Evolutionary conservation across 2,888 invertebrate species (phyloP), one percentile per base, ranked within the genome.

Genomic region (Calliopum simillimum): DNA sequence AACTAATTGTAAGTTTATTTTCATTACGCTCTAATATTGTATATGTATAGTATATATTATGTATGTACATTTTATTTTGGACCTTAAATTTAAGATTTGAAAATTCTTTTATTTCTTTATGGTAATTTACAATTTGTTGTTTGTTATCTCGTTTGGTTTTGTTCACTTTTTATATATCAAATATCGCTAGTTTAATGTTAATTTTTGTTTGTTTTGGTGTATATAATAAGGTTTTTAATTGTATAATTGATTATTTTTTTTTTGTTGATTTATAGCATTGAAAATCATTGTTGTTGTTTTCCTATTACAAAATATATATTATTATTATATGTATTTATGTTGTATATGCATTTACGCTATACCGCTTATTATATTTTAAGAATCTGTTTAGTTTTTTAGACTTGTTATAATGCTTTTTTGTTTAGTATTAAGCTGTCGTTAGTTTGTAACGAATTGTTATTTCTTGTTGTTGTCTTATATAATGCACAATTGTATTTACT

Each of bases 381-480:
- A 58, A 58, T 67, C 46, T 67, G 58, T 58, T 33, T n/a, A n/a
- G n/a, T n/a, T n/a, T n/a, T 67, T 67, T 66, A 66, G 65, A 66
- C 65, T 46, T 66, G 44, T 44, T 47, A 56, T 67, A 58, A 46
- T 63, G 65, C 65, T 65, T 65, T 65, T 65, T 55, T 16, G 55
- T 33, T 16, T 53, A 65, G 43, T 21, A 55, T 65, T 65, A 65
- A 21, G 19, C 46, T 23, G 12, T 21, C 19, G 23, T 53, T 53
- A 21, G 53, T 49, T 49, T 8, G 53, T 53, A 53, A 33, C 43
- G 59, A 59, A 33, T 59, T 59, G 41, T 19, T 59, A 16, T 3
- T 61, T 44, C 12, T 43, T 16, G 44, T 43, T 61, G 13, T 61
- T 5, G 44, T 62, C 47, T 33, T 33, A 41, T 25, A 64, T 53